Base-by-base conservation (phyloP, 2,888 invertebrate species). In the Caenorhabditis wallacei region DNA sequence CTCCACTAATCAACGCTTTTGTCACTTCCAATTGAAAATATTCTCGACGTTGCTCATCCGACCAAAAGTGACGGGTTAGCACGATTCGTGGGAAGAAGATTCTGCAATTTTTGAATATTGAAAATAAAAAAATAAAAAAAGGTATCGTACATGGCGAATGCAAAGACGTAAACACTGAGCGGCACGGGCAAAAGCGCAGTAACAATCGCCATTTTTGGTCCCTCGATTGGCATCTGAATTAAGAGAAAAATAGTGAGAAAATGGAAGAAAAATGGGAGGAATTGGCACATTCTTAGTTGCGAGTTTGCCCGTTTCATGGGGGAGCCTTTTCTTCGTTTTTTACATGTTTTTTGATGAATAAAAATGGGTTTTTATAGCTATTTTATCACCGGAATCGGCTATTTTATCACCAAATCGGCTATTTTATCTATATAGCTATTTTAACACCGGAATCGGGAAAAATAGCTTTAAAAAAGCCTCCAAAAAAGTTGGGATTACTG, bases 31-130 rank as follows among this genome's bases (percentile, higher is more conserved):
- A 35, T 20, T 82, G 70, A 57, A 88, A 90, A 68, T 82, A 90
- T 35, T 89, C 85, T 30, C 86, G 64, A 13, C 89, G 84, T 61
- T 91, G 90, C 18, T 82, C 71, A 48, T 85, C 82, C 30, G 87
- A 87, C 91, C 91, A 91, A 78, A 91, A 91, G 61, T 91, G 91
- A 0, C 91, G 87, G 8, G 91, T 91, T 48, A 91, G 80, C 13
- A 91, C 87, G 22, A 88, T 63, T 13, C 90, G 88, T 1, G 91
- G 91, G 71, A 90, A 90, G 84, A 90, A 89, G 20, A 91, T 86
- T 59, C 91, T 91, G 78, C 59, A n/a, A n/a, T n/a, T n/a, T n/a
- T n/a, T n/a, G n/a, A n/a, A n/a, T n/a, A n/a, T n/a, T n/a, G n/a
- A n/a, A n/a, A n/a, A n/a, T n/a, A n/a, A n/a, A n/a, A 90, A 84